phyloP scores from a whole-genome alignment of 2,888 invertebrate genomes.

The Dasysyrphus tricinctus region DNA sequence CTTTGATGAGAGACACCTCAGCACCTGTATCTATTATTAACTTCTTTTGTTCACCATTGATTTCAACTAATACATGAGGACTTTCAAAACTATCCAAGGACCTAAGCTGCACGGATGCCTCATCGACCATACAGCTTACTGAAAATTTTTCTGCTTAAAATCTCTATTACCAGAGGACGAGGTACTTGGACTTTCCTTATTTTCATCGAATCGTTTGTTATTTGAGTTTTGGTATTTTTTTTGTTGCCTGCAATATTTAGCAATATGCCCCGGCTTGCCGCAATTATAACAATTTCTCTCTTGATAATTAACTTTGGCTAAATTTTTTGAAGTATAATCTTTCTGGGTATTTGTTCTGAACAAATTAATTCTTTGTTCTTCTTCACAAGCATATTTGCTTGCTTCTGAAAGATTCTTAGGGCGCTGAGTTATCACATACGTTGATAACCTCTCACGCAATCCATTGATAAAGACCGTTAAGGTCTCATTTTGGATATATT shows the following conservation, averaged over 20 bases:
- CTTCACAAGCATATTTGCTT: no score
- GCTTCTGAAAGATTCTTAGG: no score
- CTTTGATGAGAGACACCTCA: neutral
- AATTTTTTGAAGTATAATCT: no score
- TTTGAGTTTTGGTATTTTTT: neutral
- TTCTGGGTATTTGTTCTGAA: no score
- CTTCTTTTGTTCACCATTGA: slow-evolving; percentile 5
- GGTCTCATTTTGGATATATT: no score
- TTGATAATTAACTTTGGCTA: no score
- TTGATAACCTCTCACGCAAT: no score
- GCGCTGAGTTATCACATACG: no score
- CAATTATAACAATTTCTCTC: slow-evolving; percentile 10
- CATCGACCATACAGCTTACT: slow-evolving; percentile 25
- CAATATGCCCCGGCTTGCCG: slow-evolving; percentile 30
- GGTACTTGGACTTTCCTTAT: neutral
- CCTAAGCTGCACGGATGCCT: slow-evolving; percentile 22
- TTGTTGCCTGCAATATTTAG: slow-evolving; percentile 14
- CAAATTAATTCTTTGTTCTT: no score
- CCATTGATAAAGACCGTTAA: no score
- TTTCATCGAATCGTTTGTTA: neutral
- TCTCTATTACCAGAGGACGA: slow-evolving; percentile 2
- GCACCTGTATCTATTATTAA: no score
- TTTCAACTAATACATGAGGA: slow-evolving; percentile 7
- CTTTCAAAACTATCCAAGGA: slow-evolving; percentile 31
- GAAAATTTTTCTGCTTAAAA: slow-evolving; percentile 10